Evolutionary conservation across 2,888 invertebrate species (phyloP).

Genomic region (Gymnoscelis rufifasciata): DNA sequence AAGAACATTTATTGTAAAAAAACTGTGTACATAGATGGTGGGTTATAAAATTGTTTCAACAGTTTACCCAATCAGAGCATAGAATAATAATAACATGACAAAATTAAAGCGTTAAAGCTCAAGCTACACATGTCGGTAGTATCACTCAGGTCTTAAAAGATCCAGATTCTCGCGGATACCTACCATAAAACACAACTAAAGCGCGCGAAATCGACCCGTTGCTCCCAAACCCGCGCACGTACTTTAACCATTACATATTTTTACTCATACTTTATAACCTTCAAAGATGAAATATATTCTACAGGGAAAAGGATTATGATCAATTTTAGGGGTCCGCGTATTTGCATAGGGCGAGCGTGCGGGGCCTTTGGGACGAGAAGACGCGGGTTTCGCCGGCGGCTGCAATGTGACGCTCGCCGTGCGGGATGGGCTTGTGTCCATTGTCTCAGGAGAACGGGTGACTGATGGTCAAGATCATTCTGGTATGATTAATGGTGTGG

Average conservation of each 20-base stretch:
- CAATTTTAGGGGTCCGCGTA: conserved; percentile 58
- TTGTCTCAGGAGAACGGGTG: conserved; percentile 28
- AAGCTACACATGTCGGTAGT: no score
- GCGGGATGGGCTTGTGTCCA: conserved; percentile 40
- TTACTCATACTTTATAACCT: conserved; percentile 33
- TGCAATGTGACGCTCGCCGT: conserved; percentile 50
- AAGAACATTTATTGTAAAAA: no score
- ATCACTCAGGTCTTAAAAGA: background rate
- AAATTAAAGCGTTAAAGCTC: no score
- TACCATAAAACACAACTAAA: conserved; percentile 10
- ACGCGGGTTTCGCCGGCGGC: conserved; percentile 44
- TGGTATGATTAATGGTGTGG: conserved; percentile 24
- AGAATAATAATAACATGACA: no score
- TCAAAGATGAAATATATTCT: conserved; percentile 34
- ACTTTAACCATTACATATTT: conserved; percentile 30
- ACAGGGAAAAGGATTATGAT: conserved; percentile 43
- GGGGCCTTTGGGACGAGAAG: conserved; percentile 39
- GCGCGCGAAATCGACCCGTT: conserved; percentile 8
- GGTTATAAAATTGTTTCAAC: no score
- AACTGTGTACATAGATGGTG: no score
- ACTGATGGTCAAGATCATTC: conserved; percentile 23
- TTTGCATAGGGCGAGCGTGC: conserved; percentile 71
- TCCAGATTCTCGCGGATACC: background rate
- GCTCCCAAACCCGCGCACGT: conserved; percentile 25
- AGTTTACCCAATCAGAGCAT: no score